A percentile compares a stretch with the other conserved stretches of the same genome.
These are phyloP conservation scores for Phaenicophaeus curvirostris DNA, from an alignment of 2,797 vertebrate species.

Conservation along the genomic window DNA sequence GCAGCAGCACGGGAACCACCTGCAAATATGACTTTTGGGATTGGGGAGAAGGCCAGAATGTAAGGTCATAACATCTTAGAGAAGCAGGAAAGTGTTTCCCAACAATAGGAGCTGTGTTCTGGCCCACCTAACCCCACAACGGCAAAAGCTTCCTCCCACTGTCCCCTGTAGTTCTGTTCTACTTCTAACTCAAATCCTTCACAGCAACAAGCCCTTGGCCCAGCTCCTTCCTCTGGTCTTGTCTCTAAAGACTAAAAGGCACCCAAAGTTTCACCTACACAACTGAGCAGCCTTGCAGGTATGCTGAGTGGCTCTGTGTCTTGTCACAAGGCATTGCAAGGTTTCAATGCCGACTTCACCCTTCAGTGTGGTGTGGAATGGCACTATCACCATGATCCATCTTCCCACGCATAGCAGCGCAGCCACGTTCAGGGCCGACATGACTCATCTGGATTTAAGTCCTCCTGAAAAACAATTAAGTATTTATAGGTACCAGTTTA, in stretches of 20 bases:
- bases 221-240: no score
- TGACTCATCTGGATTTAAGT: neutral
- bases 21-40: neutral
- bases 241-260: no score
- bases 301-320: no score
- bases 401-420: rapidly evolving
- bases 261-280: no score
- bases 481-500: neutral
- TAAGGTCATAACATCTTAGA: neutral
- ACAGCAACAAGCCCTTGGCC: no score
- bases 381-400: rapidly evolving
- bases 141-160: neutral
- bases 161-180: neutral
- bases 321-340: no score
- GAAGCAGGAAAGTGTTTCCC: neutral
- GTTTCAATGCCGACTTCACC: neutral
- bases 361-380: rapidly evolving
- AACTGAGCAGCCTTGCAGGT: no score
- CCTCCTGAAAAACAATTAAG: neutral
- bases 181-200: no score
- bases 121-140: neutral
- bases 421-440: rapidly evolving
- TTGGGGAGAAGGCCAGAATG: neutral
- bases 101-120: neutral
- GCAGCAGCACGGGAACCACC: neutral